Evolutionary conservation across 2,113 vertebrate genomes (phyloP), one percentile per base, ranked within the genome.

Genomic region (Dasyprocta punctata): DNA sequence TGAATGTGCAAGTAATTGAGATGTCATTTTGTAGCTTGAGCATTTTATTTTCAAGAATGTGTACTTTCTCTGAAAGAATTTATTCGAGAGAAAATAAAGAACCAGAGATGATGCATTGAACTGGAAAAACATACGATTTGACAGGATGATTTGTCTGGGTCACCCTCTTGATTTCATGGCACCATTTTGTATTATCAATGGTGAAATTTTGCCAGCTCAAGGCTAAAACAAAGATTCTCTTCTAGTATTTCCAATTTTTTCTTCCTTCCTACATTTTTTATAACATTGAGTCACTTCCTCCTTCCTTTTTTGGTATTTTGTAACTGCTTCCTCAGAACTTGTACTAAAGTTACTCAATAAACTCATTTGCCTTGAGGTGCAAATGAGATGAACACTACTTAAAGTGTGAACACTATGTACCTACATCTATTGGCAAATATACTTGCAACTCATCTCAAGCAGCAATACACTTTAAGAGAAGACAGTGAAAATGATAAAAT

Each of bases 1-100:
- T 98, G 98, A 99, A 98, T 97, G 96, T 93, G 95, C 90, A 97
- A 98, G 97, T 98, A 98, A 99, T 98, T 98, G 97, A 98, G 98
- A 98, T 98, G 98, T 98, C 95, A 98, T 98, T 98, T 97, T 98
- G 93, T 97, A 97, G 97, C 90, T 95, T 97, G 98, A 98, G 49
- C 97, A 93, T 98, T 98, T 98, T 98, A 96, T 98, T 98, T 98
- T 98, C 94, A 95, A 81, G 60, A 58, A 92, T 84, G 80, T 89
- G 80, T 95, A 78, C 97, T 98, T 97, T 98, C 97, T 96, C 97
- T 85, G 30, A 96, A 90, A 97, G 92, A 97, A 95, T 91, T 49
- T 97, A 97, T 98, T 94, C 92, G 71, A 97, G 87, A 90, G 82
- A 94, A 98, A 98, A 97, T 85, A 98, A 96, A 97, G 67, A 52